Evolutionary conservation across 2,888 invertebrate species (phyloP), one percentile per base, ranked within the genome.

Genomic region (Osedax frankpressi): DNA sequence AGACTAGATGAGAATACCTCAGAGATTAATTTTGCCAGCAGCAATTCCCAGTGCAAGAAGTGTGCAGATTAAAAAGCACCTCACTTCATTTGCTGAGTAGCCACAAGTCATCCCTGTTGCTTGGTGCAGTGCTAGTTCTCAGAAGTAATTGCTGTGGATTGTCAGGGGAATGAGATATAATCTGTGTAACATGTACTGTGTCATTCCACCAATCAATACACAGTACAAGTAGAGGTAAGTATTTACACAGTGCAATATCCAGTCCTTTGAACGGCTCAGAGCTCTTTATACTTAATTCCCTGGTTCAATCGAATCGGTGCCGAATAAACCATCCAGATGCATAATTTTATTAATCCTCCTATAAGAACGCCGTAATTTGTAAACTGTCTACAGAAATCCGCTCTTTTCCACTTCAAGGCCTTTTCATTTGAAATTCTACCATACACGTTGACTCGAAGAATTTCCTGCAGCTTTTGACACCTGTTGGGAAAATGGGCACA

Each of bases 161-260:
- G 63, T 62, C 63, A 62, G 63, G 63, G 63, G 14, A 62, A 11
- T 3, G 63, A 62, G 63, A 62, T 62, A 62, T 11, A 62, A 62
- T 62, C 63, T 62, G 14, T 62, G 63, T 62, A 62, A 11, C 63
- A 62, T 1, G 6, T 11, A 62, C 6, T 62, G 63, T 62, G 63
- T 62, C 63, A 62, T 62, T 62, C 14, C 63, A 62, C 63, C 63
- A 62, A 62, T 62, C 63, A 62, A 62, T 62, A 62, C 63, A 62
- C 14, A 62, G 6, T 6, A 62, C 2, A 62, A 11, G 63, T 3
- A 62, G 62, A 62, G 62, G 2, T 6, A 62, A 62, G 63, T 62
- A 6, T 62, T 62, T 6, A 59, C 19, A 59, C 59, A 59, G n/a
- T n/a, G n/a, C n/a, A n/a, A n/a, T n/a, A n/a, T n/a, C n/a, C n/a